phyloP scores from a whole-genome alignment of 1,140 invertebrate species.

The Drosophila pachea region DNA sequence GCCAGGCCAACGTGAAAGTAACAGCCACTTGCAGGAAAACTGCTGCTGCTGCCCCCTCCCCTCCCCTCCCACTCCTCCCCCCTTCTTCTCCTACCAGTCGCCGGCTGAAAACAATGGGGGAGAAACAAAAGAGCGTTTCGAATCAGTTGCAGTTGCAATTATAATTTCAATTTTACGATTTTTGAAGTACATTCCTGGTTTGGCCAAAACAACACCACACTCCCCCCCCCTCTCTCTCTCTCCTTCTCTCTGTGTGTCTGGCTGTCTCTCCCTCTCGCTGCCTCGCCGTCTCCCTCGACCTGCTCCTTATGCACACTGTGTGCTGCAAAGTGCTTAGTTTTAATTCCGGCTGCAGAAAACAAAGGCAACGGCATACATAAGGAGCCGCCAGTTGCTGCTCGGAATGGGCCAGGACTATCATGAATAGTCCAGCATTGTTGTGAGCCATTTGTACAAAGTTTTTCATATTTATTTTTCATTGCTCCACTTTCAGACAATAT shows the following conservation, averaged over 20 bases:
- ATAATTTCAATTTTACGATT: slow-evolving; percentile 77
- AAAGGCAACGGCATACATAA: slow-evolving; percentile 41
- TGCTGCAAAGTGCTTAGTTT: slow-evolving; percentile 70
- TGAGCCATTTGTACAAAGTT: slow-evolving; percentile 32
- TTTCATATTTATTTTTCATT: slow-evolving; percentile 16
- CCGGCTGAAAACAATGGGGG: slow-evolving; percentile 11
- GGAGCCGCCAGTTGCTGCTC: slow-evolving; percentile 18
- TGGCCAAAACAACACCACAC: slow-evolving; percentile 29
- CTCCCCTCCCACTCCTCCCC: neutral
- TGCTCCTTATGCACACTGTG: slow-evolving; percentile 60
- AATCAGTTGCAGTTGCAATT: slow-evolving; percentile 71
- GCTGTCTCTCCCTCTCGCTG: no score
- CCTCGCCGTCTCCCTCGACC: neutral
- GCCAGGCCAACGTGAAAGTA: slow-evolving; percentile 24
- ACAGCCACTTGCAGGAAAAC: slow-evolving; percentile 11
- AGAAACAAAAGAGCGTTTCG: slow-evolving; percentile 34
- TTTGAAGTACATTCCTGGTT: slow-evolving; percentile 56
- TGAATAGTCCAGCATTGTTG: slow-evolving; percentile 37
- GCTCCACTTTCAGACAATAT: neutral
- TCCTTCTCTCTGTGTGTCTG: neutral
- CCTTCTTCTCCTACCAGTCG: neutral
- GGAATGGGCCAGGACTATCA: slow-evolving; percentile 17
- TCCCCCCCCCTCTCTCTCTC: slow-evolving; percentile 1
- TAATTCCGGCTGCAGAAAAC: slow-evolving; percentile 57
- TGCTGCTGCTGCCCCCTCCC: neutral